Percentiles rank a stretch among this genome's conserved stretches.
Conservation (phyloP, 2,888 invertebrate genomes). For the Heliconius sara region DNA sequence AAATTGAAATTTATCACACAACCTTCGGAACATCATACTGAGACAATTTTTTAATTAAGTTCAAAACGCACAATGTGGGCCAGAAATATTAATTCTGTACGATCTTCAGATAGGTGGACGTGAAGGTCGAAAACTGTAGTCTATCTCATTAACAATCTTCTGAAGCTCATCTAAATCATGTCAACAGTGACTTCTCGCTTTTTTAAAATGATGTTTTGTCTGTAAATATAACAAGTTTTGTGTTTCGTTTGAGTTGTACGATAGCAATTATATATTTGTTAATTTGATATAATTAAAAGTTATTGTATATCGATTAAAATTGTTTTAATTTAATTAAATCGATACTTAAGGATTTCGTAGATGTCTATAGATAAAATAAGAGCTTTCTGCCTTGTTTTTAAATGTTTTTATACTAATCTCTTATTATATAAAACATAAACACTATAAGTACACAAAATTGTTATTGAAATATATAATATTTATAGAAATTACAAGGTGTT, state of each 20-base stretch:
- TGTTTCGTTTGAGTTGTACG: not conserved
- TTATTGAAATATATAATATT: not conserved
- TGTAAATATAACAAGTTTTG: not conserved
- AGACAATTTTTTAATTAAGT: constrained; percentile 51
- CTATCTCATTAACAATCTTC: not conserved
- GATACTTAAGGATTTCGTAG: not conserved
- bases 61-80: constrained; percentile 44
- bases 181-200: constrained; percentile 13
- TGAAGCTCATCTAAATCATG: constrained; percentile 20
- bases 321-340: not conserved
- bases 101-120: constrained; percentile 14
- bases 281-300: not conserved
- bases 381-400: not conserved
- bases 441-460: not conserved
- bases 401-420: not conserved
- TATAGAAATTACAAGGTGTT: not conserved
- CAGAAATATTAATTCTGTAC: constrained; percentile 29
- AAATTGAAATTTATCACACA: constrained; percentile 50
- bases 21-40: constrained; percentile 45
- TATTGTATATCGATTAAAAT: not conserved
- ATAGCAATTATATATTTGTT: not conserved
- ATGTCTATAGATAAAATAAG: not conserved
- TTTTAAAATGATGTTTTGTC: not conserved
- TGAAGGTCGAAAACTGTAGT: constrained; percentile 17
- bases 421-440: not conserved